Evolutionary conservation across 2,888 invertebrate genomes (phyloP), one percentile per base, ranked within the genome.

Genomic region (Hololepta plana): DNA sequence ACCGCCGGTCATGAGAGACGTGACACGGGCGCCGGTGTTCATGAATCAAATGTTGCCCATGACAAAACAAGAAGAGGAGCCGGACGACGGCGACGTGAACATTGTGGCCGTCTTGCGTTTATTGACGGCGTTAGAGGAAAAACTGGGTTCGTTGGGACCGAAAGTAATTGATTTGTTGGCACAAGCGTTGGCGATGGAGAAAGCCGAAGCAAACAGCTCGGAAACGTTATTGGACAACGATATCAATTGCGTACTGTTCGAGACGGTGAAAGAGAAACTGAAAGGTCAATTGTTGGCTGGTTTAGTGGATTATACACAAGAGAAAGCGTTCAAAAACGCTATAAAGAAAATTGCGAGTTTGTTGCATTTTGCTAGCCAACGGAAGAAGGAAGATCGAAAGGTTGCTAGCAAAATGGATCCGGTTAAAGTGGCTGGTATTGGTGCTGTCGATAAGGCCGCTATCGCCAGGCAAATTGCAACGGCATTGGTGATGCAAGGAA

Each of bases 261-360:
- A 85, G 55, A 82, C 82, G 0, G 73, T 76, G 0, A 84, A 82
- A 40, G 85, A 85, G 51, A 85, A 85, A 51, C 55, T 87, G 23
- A 80, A 79, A 49, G 80, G 80, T 23, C 72, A 76, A 27, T 52
- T 73, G 31, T 68, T 76, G 43, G 76, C 80, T 14, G 17, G 17
- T 17, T 33, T 52, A 22, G 61, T 68, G 5, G 62, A 61, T 30
- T 55, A 57, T 26, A 47, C 57, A 35, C 76, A 79, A 34, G 67
- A 74, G 30, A 61, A 64, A 32, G 72, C 82, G 20, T 72, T 74
- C 29, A 73, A 79, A 42, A 64, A 64, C 31, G 76, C 80, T 26
- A 70, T 84, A 33, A 69, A 73, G 44, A 72, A 77, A 46, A 73
- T 76, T 32, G 81, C 82, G 25, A 66, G 70, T 40, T 54, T 82